Evolutionary conservation across 2,113 vertebrate genomes (phyloP), one percentile per base, ranked within the genome.

Genomic region (Thymallus thymallus): DNA sequence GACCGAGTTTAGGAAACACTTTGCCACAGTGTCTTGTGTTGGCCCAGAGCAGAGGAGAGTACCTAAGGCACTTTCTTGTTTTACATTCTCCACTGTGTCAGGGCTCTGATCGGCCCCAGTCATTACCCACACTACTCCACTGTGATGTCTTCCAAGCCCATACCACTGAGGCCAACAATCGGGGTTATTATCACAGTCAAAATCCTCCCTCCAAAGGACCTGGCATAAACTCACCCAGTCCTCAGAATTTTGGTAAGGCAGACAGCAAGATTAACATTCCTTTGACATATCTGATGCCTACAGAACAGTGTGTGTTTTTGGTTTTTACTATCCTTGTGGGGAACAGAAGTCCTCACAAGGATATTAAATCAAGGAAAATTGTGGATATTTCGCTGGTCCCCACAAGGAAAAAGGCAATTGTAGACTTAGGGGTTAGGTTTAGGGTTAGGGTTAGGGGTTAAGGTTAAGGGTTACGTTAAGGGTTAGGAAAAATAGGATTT

Each of bases 41-140:
- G 51, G 16, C 16, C 18, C 51, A 55, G 18, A 55, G 16, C 14
- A 20, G 51, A 20, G 18, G 51, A 16, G 51, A 55, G 16, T 55
- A 55, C 14, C 51, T 55, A 20, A 69, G 24, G 69, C 74, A 71
- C 70, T 41, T 41, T 41, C 35, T 78, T 46, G 78, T 75, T 88
- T 80, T 88, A 76, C 60, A 81, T 83, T 82, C 81, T 82, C 46
- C 12, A 18, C 48, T 18, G 16, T 48, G 77, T 70, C 75, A 73
- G 68, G 46, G n/a, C 76, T 77, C 0, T 0, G 75, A 78, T 66
- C 46, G 71, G 77, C 74, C 69, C 32, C 29, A 73, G 73, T 77
- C 80, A 76, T 74, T 55, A 75, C 75, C 4, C 12, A 51, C 12
- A 51, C 48, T 18, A 1, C 48, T 51, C 3, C n/a, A 60, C 75